phyloP scores from a whole-genome alignment of 2,113 vertebrate species.

The Grallaria varia region DNA sequence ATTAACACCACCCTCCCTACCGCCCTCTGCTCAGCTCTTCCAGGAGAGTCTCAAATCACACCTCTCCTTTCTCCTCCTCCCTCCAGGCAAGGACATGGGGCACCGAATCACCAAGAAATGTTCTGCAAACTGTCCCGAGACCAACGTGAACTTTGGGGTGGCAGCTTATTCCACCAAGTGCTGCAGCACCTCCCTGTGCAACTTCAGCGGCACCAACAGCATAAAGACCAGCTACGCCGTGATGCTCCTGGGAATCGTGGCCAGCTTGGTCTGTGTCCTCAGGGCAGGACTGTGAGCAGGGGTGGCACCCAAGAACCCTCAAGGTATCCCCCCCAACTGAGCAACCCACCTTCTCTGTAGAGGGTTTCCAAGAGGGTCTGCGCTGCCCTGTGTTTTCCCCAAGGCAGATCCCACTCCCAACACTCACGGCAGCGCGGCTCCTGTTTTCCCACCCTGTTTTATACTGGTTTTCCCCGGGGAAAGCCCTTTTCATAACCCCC shows the following conservation, averaged over 20 bases:
- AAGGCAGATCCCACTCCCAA: not conserved
- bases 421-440: accelerated
- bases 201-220: constrained; percentile 56
- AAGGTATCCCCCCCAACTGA: not conserved
- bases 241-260: not conserved
- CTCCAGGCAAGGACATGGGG: not conserved
- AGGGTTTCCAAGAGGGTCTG: not conserved
- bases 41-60: not conserved
- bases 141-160: not conserved
- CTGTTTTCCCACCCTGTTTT: not conserved
- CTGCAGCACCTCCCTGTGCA: constrained; percentile 35
- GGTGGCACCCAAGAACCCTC: not conserved
- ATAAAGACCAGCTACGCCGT: not conserved
- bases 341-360: not conserved
- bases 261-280: not conserved
- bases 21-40: not conserved
- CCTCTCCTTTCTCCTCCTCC: not conserved
- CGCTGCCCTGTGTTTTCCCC: not conserved
- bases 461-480: not conserved
- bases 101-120: constrained; percentile 60
- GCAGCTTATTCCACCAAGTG: constrained; percentile 32
- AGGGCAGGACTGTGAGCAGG: constrained; percentile 30
- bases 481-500: constrained; percentile 12
- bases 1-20: not conserved
- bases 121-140: not conserved